A percentile compares a stretch with the other conserved stretches of the same genome.
These are phyloP conservation scores for Eulemur macaco DNA, from an alignment of 2,113 vertebrate species.

Conservation along the genomic window DNA sequence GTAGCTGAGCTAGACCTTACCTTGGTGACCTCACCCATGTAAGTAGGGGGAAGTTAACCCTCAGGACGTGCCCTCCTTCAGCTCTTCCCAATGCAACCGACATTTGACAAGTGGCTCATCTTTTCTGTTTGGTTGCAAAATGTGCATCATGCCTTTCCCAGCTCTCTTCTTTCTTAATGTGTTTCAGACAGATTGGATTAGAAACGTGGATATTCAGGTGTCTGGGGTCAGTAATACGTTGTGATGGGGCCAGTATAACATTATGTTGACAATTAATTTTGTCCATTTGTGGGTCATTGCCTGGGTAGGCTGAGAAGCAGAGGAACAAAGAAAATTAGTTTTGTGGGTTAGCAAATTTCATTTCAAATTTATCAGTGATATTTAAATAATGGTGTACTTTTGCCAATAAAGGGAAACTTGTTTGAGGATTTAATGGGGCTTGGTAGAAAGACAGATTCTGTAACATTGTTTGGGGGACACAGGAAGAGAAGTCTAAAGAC, in stretches of 20 bases:
- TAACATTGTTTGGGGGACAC: not conserved
- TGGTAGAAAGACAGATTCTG: not conserved
- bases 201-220: not conserved
- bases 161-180: not conserved
- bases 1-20: not conserved
- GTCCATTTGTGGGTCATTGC: not conserved
- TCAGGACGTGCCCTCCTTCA: not conserved
- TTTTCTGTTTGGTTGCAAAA: not conserved
- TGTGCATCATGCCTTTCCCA: not conserved
- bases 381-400: not conserved
- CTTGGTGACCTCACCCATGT: not conserved
- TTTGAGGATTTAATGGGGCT: not conserved
- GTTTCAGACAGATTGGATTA: not conserved
- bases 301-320: not conserved
- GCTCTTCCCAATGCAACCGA: not conserved
- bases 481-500: not conserved
- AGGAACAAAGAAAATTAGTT: slow-evolving; percentile 9
- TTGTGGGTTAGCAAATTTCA: slow-evolving; percentile 19
- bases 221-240: not conserved
- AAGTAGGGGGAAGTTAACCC: fast-evolving
- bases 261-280: slow-evolving; percentile 23
- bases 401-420: not conserved
- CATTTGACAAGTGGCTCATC: not conserved
- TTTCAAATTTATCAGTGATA: slow-evolving; percentile 12
- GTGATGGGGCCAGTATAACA: not conserved